A percentile compares a stretch with the other conserved stretches of the same genome.
Evolutionary conservation across 2,888 invertebrate genomes (phyloP).

Genomic region (Dynastes grantii): DNA sequence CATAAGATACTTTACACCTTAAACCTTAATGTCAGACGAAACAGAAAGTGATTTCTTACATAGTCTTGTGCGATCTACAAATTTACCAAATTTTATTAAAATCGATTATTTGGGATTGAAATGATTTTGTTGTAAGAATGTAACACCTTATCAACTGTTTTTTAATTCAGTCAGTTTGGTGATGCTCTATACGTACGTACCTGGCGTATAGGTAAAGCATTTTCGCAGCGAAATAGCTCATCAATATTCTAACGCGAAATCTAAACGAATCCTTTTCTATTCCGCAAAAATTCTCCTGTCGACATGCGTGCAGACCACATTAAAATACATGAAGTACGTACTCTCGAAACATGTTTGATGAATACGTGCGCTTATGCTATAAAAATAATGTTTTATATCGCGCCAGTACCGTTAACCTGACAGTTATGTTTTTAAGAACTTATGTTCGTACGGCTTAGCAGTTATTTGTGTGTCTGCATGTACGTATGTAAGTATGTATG

Average conservation of each 20-base stretch:
- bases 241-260: constrained; percentile 25
- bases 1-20: no score
- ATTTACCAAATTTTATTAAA: no score
- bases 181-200: no score
- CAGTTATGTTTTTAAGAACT: constrained; percentile 45
- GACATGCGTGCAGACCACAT: constrained; percentile 8
- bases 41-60: no score
- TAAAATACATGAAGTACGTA: constrained; percentile 42
- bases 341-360: constrained; percentile 40
- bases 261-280: constrained; percentile 9
- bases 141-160: no score
- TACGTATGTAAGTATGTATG: constrained; percentile 9
- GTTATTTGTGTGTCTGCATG: constrained; percentile 20
- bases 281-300: constrained; percentile 9
- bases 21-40: no score
- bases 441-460: constrained; percentile 29
- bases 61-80: no score
- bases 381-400: constrained; percentile 46
- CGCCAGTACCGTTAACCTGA: constrained; percentile 38
- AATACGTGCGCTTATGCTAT: constrained; percentile 37
- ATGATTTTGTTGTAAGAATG: no score
- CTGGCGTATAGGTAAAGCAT: no score
- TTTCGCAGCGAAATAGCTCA: not conserved
- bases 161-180: no score
- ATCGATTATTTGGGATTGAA: no score